These are phyloP conservation scores for Drosophila saltans DNA, from an alignment of 1,140 invertebrate species.

Conservation along the genomic window DNA sequence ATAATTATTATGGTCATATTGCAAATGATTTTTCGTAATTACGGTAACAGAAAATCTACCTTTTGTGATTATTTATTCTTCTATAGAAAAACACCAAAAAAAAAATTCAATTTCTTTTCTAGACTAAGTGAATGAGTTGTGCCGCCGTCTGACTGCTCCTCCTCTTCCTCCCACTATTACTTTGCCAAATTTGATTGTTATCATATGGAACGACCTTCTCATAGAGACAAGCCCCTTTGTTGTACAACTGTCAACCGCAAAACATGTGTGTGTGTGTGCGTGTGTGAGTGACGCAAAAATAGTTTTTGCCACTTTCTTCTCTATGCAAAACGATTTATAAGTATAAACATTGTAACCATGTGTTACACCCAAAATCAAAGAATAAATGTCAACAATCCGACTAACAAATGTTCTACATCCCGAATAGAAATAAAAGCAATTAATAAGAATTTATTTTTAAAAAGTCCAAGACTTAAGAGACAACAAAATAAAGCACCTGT, in stretches of 20 bases:
- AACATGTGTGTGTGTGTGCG: constrained; percentile 35
- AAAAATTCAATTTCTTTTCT: constrained; percentile 2
- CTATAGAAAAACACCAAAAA: background rate
- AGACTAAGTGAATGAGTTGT: too few species aligned
- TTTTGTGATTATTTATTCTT: constrained; percentile 9
- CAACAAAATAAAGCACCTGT: too few species aligned
- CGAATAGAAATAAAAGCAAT: too few species aligned
- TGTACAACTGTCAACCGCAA: constrained; percentile 64
- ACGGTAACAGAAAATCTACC: background rate
- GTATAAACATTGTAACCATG: constrained; percentile 37
- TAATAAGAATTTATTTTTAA: too few species aligned
- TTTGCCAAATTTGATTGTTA: constrained; percentile 67
- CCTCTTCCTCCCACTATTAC: constrained; percentile 20
- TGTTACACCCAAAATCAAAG: constrained; percentile 23
- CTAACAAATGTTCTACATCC: background rate
- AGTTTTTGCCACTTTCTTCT: constrained; percentile 61
- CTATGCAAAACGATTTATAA: constrained; percentile 52
- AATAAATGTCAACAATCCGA: constrained; percentile 11
- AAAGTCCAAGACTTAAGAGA: too few species aligned
- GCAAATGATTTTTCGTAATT: background rate
- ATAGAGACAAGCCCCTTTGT: constrained; percentile 66
- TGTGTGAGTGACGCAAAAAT: constrained; percentile 55
- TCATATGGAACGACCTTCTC: constrained; percentile 30
- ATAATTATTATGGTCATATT: constrained; percentile 33
- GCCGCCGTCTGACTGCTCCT: background rate